These are phyloP conservation scores for Tetragonula clypearis DNA, from an alignment of 1,140 invertebrate genomes.

Conservation along the genomic window DNA sequence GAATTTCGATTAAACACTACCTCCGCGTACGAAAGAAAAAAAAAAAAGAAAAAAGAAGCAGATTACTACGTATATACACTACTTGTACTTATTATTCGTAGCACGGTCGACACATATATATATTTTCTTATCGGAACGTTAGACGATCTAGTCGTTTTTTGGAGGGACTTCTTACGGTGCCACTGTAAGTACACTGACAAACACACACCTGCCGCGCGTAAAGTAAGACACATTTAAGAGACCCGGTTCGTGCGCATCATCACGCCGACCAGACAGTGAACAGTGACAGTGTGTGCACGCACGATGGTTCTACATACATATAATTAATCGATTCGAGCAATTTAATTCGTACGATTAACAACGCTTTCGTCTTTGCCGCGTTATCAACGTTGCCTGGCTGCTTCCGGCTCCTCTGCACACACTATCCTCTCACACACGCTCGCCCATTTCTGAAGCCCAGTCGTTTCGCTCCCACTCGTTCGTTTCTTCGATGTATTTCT, in stretches of 20 bases:
- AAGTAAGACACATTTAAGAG: neutral
- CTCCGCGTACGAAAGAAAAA: conserved; percentile 20
- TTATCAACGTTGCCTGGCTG: conserved; percentile 19
- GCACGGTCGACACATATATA: conserved; percentile 28
- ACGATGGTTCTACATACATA: neutral
- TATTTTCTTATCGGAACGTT: conserved; percentile 66
- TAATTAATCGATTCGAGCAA: neutral
- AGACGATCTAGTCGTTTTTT: conserved; percentile 53
- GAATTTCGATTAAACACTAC: conserved; percentile 43
- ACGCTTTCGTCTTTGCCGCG: conserved; percentile 43
- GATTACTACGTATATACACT: conserved; percentile 38
- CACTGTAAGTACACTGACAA: conserved; percentile 29
- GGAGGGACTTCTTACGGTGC: conserved; percentile 40
- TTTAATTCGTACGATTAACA: conserved; percentile 7
- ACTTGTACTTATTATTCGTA: conserved; percentile 51
- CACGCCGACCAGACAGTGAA: neutral
- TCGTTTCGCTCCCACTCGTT: neutral
- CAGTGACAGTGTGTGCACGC: no score
- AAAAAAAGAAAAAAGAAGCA: neutral
- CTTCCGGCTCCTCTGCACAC: neutral
- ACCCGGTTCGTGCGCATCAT: neutral
- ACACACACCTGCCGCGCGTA: neutral
- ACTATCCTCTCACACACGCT: neutral
- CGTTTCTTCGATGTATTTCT: no score
- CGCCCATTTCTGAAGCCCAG: no score